Conservation (phyloP, 2,797 vertebrate genomes). For the Gadopsis marmoratus region DNA sequence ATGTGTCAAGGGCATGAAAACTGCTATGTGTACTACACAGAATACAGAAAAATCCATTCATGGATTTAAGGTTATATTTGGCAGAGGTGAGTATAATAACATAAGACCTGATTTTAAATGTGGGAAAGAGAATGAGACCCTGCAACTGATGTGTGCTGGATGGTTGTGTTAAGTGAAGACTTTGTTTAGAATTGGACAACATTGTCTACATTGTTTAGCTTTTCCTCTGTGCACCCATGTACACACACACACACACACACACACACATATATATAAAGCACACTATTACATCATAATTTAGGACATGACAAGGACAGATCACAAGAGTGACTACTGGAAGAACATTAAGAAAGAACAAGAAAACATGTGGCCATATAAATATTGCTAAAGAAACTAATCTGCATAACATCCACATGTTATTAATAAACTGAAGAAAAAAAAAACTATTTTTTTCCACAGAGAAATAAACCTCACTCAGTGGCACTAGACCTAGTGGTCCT, state of each 20-base stretch:
- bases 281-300: slow-evolving; percentile 22
- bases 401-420: slow-evolving; percentile 14
- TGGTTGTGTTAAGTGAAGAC: slow-evolving; percentile 9
- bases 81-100: slow-evolving; percentile 42
- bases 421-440: slow-evolving; percentile 14
- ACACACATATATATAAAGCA: background rate
- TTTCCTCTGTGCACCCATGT: slow-evolving; percentile 16
- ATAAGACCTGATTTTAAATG: slow-evolving; percentile 32
- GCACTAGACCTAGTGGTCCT: slow-evolving; percentile 39
- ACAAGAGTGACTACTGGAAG: slow-evolving; percentile 20
- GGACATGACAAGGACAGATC: slow-evolving; percentile 19
- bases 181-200: slow-evolving; percentile 19
- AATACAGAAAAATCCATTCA: slow-evolving; percentile 56
- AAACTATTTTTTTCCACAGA: background rate
- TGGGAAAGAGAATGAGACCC: slow-evolving; percentile 9
- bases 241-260: background rate
- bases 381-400: slow-evolving; percentile 16
- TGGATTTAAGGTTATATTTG: slow-evolving; percentile 63
- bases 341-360: slow-evolving; percentile 8
- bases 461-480: slow-evolving; percentile 31
- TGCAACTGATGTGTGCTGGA: slow-evolving; percentile 19
- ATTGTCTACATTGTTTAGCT: slow-evolving; percentile 3
- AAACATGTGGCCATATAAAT: slow-evolving; percentile 14
- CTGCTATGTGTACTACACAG: slow-evolving; percentile 33
- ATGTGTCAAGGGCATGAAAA: slow-evolving; percentile 60